Base-by-base conservation (phyloP, 2,888 invertebrate species). In the Altica lythri region DNA sequence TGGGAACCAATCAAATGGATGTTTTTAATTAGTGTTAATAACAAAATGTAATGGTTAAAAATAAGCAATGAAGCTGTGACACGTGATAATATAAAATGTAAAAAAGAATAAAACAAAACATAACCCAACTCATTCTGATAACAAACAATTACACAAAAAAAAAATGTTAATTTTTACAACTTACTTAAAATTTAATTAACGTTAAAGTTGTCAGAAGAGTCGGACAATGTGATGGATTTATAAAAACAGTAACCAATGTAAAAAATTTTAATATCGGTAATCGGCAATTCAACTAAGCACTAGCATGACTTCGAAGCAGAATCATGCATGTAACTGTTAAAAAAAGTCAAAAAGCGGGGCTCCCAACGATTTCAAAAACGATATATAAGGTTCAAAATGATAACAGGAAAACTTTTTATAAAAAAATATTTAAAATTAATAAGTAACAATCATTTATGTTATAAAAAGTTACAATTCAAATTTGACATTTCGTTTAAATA, bases 41-140 rank as follows among this genome's bases (percentile, higher is more conserved):
- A 74, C 69, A 70, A 69, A 68, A 69, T 68, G 66, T 66, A n/a
- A 69, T 67, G 72, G 72, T 72, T 73, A 72, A 72, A 70, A 67
- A 68, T 63, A 72, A 73, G 72, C 72, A 62, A 69, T 64, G 62
- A 72, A 74, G 72, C 72, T 66, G 67, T 69, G 62, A 61, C 48
- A 59, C 51, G 56, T 55, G 50, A n/a, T n/a, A n/a, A n/a, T n/a
- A n/a, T n/a, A n/a, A 55, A 48, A 37, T 55, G 52, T 55, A 42
- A 46, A 56, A 35, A 53, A 47, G n/a, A 29, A n/a, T n/a, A n/a
- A n/a, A 40, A 35, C 50, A 46, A n/a, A 46, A 55, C 50, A 55
- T 18, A 42, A 55, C 46, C 55, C 51, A 35, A 29, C 27, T 40
- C 42, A 18, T 37, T 50, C 42, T 13, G 19, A 46, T 37, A 30